Evolutionary conservation across 2,888 invertebrate species (phyloP), one percentile per base, ranked within the genome.

Genomic region (Tortricodes alternella): DNA sequence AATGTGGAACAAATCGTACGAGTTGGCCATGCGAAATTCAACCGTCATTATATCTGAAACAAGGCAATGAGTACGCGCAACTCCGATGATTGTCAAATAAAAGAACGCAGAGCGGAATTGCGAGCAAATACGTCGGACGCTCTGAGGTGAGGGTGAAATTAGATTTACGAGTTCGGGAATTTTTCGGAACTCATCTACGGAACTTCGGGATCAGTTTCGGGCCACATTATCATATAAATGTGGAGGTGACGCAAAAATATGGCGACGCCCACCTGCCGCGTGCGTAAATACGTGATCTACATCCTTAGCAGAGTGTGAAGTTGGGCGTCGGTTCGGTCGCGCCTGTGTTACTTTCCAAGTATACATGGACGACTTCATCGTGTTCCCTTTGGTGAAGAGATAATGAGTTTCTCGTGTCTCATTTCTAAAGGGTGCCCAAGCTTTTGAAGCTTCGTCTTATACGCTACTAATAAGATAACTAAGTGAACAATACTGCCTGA

Each of bases 91-190:
- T 55, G 48, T 48, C 53, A 55, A 55, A 55, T 55, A 56, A 62
- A 65, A 70, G 65, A 67, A 68, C 67, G 70, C n/a, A n/a, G n/a
- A n/a, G 57, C 50, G 63, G 58, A 70, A 72, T 70, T 65, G 68
- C 70, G 72, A 69, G 79, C 83, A 79, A 81, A 79, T 80, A 81
- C 81, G 79, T 52, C 46, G 38, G 34, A 32, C 44, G 35, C 16
- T 44, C 71, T 60, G 72, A 73, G 77, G 77, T 78, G 76, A 75
- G 80, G 74, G 74, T 76, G 73, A 79, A 89, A 89, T 88, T 89
- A 85, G 85, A 89, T 89, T 89, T 89, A 84, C 81, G 84, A 84
- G 78, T 83, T 78, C 76, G 79, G 80, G 49, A 81, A 81, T 85
- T 86, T 85, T 86, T 85, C 80, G 81, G 84, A 82, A 84, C 80